Percentiles rank a stretch among this genome's conserved stretches.
These are phyloP conservation scores for Sminthurides aquaticus DNA, from an alignment of 2,888 invertebrate species.

Conservation along the genomic window DNA sequence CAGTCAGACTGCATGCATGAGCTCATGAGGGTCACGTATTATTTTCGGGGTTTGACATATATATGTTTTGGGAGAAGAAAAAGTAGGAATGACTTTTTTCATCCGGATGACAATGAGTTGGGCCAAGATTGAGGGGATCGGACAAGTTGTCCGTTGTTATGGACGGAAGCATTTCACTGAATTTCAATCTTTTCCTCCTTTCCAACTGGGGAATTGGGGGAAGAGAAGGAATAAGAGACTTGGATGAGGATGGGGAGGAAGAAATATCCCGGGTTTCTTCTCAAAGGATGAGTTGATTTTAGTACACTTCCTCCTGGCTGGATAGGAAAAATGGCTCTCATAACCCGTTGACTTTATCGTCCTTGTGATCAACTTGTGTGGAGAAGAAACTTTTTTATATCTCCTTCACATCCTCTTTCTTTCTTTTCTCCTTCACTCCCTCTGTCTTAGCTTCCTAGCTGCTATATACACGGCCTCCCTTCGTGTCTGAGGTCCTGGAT, in stretches of 20 bases:
- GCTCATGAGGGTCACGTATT: no score
- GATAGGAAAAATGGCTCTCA: constrained; percentile 2
- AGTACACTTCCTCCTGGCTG: not conserved
- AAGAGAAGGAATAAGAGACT: not conserved
- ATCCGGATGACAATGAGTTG: not conserved
- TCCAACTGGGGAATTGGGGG: not conserved
- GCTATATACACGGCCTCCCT: no score
- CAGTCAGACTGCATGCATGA: no score
- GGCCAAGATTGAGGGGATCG: not conserved
- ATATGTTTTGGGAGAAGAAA: no score
- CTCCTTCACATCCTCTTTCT: not conserved
- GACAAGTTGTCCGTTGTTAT: not conserved
- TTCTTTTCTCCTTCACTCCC: not conserved
- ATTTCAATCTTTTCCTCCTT: not conserved
- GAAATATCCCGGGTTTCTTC: not conserved
- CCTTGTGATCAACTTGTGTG: constrained; percentile 7
- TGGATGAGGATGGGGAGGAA: not conserved
- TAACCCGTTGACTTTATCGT: constrained; percentile 8
- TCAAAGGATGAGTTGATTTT: not conserved
- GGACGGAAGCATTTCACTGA: not conserved
- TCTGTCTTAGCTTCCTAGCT: no score
- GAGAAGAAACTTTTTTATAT: constrained; percentile 5
- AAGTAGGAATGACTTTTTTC: not conserved
- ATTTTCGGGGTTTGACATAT: no score
- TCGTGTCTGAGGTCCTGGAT: not conserved